These are phyloP conservation scores for Therioaphis trifolii DNA, from an alignment of 2,888 invertebrate species.

Conservation along the genomic window DNA sequence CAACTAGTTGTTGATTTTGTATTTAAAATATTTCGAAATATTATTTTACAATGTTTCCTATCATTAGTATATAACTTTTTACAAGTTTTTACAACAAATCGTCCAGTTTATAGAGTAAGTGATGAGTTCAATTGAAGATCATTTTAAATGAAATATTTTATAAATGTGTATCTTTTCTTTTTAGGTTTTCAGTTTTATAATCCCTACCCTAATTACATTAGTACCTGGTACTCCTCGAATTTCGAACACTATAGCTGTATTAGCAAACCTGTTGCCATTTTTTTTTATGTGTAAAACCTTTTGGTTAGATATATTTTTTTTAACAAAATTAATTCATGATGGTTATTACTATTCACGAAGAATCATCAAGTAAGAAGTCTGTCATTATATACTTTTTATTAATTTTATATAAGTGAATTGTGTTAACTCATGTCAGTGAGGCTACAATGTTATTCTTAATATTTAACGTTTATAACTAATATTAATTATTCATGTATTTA, in stretches of 20 bases:
- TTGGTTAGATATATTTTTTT: constrained; percentile 78
- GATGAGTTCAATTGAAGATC: not conserved
- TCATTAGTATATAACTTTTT: constrained; percentile 44
- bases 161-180: not conserved
- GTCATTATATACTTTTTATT: not conserved
- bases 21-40: constrained; percentile 35
- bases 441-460: not conserved
- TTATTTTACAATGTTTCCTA: constrained; percentile 34
- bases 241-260: constrained; percentile 78
- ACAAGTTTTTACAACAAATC: constrained; percentile 9
- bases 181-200: constrained; percentile 73
- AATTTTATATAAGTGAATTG: too few species aligned
- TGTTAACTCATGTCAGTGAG: not conserved
- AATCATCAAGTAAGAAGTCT: constrained; percentile 70
- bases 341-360: constrained; percentile 80
- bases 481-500: too few species aligned
- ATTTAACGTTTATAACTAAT: too few species aligned
- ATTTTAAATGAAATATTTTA: not conserved
- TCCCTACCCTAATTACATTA: constrained; percentile 78
- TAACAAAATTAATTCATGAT: constrained; percentile 77
- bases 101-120: constrained; percentile 45
- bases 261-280: constrained; percentile 79
- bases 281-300: constrained; percentile 80
- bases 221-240: constrained; percentile 76
- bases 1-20: constrained; percentile 42